Evolutionary conservation across 64 coral and sea anemone species (phyloP).

Genomic region (Stylophora pistillata): DNA sequence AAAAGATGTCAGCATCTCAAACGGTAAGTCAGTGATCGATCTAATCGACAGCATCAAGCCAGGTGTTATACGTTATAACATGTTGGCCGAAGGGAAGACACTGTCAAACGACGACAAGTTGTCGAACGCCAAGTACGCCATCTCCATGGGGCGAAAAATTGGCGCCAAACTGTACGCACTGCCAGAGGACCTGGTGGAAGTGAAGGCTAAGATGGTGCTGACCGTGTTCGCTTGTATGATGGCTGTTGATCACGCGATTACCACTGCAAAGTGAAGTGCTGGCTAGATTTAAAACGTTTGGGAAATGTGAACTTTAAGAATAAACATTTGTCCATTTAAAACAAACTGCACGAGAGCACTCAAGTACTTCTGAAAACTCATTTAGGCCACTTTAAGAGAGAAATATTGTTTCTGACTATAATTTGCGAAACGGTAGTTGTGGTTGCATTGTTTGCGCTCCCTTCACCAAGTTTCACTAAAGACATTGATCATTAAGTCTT

Average conservation of each 20-base stretch:
- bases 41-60: constrained; percentile 92
- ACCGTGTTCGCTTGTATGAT: constrained; percentile 97
- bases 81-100: constrained; percentile 24
- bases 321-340: no score
- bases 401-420: no score
- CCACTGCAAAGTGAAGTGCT: background rate
- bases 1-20: constrained; percentile 78
- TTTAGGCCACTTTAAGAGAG: no score
- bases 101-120: constrained; percentile 50
- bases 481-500: no score
- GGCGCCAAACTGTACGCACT: constrained; percentile 87
- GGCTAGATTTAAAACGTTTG: background rate
- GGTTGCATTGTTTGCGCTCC: no score
- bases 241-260: constrained; percentile 52
- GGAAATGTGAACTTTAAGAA: no score
- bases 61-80: constrained; percentile 67
- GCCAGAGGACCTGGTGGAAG: constrained; percentile 93
- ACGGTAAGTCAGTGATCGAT: constrained; percentile 70
- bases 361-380: no score
- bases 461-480: no score
- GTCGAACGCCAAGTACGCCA: constrained; percentile 94
- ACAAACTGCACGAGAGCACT: no score
- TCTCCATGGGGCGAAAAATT: constrained; percentile 93
- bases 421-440: no score
- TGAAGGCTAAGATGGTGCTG: constrained; percentile 95